Evolutionary conservation across 2,113 vertebrate genomes (phyloP), one percentile per base, ranked within the genome.

Genomic region (Rhinoptilus africanus): DNA sequence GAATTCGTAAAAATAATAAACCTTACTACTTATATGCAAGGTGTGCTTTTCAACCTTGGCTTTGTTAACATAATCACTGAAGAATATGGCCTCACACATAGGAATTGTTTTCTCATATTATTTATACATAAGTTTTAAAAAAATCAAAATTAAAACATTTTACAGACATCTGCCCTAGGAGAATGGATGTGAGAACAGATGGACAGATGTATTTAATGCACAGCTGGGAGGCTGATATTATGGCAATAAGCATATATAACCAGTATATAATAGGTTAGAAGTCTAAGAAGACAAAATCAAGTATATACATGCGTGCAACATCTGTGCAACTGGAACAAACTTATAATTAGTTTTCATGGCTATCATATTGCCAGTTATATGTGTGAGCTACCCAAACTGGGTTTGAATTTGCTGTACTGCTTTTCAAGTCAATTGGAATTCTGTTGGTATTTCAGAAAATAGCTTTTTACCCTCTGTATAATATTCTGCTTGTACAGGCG

Each of bases 351-450:
- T 85, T 89, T 89, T 88, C 54, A 23, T 72, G 26, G 28, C 37
- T 92, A 34, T 71, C 81, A 75, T 62, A 54, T 51, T 75, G 30
- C 69, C 64, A 66, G 45, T 64, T 86, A 32, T 9, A 81, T 10
- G 17, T 60, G 63, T 87, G 39, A 91, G 66, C 45, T 82, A 73
- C 45, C 10, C 71, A 82, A 37, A 91, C 26, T 62, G 45, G 43
- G 23, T 57, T 76, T 92, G 54, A 82, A 76, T 89, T 88, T 73
- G n/a, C 76, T 91, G 22, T 57, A 57, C 24, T 69, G 53, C 30
- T 89, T 97, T 91, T 80, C 35, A 86, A 75, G 76, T 75, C 54
- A 72, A 26, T 34, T 75, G 62, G 79, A 96, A 51, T 92, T 88
- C 63, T 78, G 21, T 60, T 71, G 59, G 41, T 85, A 26, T 60